Percentiles rank a stretch among this genome's conserved stretches.
These are phyloP conservation scores for Anguilla obscura DNA, from an alignment of 2,797 vertebrate genomes.

Conservation along the genomic window DNA sequence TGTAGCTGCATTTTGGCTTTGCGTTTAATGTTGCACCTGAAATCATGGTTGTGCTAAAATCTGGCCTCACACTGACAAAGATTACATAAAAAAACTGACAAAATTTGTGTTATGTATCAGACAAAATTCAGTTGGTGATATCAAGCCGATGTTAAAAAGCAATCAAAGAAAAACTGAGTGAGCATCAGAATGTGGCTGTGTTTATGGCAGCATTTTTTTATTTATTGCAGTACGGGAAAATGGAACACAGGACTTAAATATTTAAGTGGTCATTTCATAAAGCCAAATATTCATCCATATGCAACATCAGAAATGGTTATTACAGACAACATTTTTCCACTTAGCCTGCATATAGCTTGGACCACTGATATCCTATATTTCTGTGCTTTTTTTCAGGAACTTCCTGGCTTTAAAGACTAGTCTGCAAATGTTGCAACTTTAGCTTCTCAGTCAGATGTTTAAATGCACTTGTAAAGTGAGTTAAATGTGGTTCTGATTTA, in stretches of 20 bases:
- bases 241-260: neutral
- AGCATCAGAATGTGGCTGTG: neutral
- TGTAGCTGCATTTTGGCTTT: neutral
- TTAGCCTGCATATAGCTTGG: too few relatives aligned
- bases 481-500: slow-evolving; percentile 25
- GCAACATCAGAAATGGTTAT: neutral
- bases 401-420: too few relatives aligned
- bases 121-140: neutral
- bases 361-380: too few relatives aligned
- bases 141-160: neutral
- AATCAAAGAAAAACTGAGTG: neutral
- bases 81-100: neutral
- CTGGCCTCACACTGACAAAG: neutral
- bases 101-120: neutral
- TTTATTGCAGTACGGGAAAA: neutral
- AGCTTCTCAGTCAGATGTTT: slow-evolving; percentile 12
- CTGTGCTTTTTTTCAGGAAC: too few relatives aligned
- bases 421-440: neutral
- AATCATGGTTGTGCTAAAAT: neutral
- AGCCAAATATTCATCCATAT: neutral
- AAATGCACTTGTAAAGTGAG: neutral
- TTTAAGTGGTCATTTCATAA: neutral
- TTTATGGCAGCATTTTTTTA: neutral
- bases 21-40: neutral
- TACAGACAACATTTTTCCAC: too few relatives aligned